These are phyloP conservation scores for Condylura cristata DNA, from an alignment of 2,113 vertebrate genomes.

Conservation along the genomic window DNA sequence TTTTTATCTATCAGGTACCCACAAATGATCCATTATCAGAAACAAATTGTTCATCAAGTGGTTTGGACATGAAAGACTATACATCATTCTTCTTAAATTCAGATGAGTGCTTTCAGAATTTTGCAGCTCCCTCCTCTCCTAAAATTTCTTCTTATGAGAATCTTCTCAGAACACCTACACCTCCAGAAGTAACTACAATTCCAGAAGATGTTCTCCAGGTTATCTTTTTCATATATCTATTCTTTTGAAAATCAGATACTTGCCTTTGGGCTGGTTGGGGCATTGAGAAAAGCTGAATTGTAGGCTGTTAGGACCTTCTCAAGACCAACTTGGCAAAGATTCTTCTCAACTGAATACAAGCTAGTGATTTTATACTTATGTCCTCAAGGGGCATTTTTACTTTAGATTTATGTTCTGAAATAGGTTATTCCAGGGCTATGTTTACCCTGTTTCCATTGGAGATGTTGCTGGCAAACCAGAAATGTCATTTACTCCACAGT, in stretches of 20 bases:
- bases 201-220: conserved; percentile 88
- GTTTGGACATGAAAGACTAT: conserved; percentile 37
- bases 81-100: conserved; percentile 64
- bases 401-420: conserved; percentile 17
- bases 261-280: background rate
- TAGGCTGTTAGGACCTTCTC: background rate
- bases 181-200: conserved; percentile 87
- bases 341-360: background rate
- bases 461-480: background rate
- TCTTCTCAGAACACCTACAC: conserved; percentile 83
- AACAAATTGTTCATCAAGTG: conserved; percentile 45
- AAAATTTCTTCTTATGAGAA: conserved; percentile 81
- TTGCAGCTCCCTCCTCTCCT: conserved; percentile 80
- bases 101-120: conserved; percentile 74
- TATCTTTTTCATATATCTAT: conserved; percentile 13
- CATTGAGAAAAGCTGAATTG: conserved; percentile 17
- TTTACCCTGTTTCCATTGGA: background rate
- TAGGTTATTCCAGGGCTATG: background rate
- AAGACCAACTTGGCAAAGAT: background rate
- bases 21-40: conserved; percentile 43
- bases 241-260: background rate
- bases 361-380: background rate
- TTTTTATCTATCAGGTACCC: conserved; percentile 51
- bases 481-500: background rate
- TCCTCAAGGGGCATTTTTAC: background rate